These are phyloP conservation scores for Sclerodermus sp. DNA, from an alignment of 2,888 invertebrate genomes.

Conservation along the genomic window DNA sequence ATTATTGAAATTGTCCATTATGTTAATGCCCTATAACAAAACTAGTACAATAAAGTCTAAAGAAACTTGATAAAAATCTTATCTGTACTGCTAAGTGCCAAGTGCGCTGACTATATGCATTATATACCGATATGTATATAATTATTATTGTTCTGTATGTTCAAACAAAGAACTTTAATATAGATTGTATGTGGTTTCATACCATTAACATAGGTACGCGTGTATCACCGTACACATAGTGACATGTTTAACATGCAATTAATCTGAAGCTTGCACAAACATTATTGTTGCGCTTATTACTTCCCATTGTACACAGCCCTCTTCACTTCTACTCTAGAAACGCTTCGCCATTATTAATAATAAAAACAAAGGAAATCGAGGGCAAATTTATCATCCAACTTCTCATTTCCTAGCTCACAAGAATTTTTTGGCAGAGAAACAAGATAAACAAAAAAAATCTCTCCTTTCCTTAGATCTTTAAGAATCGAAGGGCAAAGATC, in stretches of 20 bases:
- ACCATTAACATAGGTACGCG: constrained; percentile 52
- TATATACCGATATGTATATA: constrained; percentile 53
- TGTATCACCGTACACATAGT: constrained; percentile 52
- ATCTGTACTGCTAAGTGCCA: constrained; percentile 36
- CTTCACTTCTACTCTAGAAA: constrained; percentile 34
- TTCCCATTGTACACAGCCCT: constrained; percentile 52
- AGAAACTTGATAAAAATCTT: not conserved
- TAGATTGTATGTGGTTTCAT: constrained; percentile 46
- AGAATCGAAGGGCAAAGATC: no score
- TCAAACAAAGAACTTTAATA: constrained; percentile 52
- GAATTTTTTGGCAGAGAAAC: no score
- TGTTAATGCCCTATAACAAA: constrained; percentile 5
- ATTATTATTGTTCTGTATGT: constrained; percentile 45
- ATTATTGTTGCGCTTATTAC: constrained; percentile 54
- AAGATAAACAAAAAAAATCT: no score
- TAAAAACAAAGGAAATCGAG: constrained; percentile 14
- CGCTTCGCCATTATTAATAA: constrained; percentile 21
- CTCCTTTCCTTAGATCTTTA: no score
- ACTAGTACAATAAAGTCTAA: not conserved
- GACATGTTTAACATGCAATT: constrained; percentile 59
- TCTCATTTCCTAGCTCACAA: no score
- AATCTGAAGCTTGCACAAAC: constrained; percentile 57
- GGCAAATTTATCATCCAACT: no score
- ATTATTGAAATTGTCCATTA: constrained; percentile 15
- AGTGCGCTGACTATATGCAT: constrained; percentile 47